These are phyloP conservation scores for Typhlichthys eigenmanni DNA, from an alignment of 2,797 vertebrate genomes.

Conservation along the genomic window DNA sequence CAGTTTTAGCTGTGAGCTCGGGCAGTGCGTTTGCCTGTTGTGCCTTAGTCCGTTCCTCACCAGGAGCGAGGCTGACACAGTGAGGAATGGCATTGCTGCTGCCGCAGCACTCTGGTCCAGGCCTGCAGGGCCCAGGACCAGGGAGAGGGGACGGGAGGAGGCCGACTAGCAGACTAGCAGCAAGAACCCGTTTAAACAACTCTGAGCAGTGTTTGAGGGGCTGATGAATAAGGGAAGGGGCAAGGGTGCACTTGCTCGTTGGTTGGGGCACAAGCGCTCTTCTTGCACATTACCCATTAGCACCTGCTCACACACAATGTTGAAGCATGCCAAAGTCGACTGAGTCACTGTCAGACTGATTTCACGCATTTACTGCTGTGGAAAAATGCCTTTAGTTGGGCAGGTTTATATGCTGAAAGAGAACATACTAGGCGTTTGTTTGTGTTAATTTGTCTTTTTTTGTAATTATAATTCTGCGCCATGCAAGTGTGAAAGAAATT, in stretches of 20 bases:
- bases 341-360: constrained; percentile 7
- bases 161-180: not conserved
- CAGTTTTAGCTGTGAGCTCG: constrained; percentile 44
- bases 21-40: constrained; percentile 50
- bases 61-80: constrained; percentile 27
- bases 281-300: not conserved
- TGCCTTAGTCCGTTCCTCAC: constrained; percentile 34
- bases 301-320: not conserved
- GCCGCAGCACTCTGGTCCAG: constrained; percentile 24
- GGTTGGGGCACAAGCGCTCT: not conserved
- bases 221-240: not conserved
- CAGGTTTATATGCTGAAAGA: not conserved
- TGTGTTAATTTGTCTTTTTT: not conserved
- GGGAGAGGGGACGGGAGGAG: not conserved
- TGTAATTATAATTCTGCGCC: not conserved
- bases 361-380: constrained; percentile 6
- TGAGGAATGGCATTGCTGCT: constrained; percentile 25
- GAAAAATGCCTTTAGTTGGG: not conserved
- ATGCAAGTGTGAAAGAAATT: too few relatives aligned
- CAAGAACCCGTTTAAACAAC: not conserved
- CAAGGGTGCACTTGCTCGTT: not conserved
- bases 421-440: not conserved
- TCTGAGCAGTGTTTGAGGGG: too few relatives aligned
- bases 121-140: constrained; percentile 13
- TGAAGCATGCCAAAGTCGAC: not conserved